Percentiles rank a stretch among this genome's conserved stretches.
phyloP scores from a whole-genome alignment of 2,888 invertebrate species.

The Paralinhomoeus sp. region DNA sequence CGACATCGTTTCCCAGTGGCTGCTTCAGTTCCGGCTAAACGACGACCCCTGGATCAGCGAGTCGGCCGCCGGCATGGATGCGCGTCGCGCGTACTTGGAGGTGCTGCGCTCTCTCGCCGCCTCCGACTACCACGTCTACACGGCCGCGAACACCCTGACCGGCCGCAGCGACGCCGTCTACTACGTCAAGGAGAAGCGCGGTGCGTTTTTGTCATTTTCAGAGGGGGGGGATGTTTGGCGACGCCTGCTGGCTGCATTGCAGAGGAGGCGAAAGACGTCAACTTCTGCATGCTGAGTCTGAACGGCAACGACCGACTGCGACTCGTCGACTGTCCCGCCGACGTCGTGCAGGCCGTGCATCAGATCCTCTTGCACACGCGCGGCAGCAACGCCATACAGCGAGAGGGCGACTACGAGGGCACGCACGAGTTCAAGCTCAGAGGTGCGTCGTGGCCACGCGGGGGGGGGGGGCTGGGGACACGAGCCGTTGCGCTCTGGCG shows the following conservation, averaged over 20 bases:
- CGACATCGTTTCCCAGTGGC: too few species aligned
- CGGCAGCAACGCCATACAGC: background rate
- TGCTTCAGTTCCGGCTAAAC: background rate
- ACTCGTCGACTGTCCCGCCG: background rate
- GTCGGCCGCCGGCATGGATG: background rate
- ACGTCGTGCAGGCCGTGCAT: background rate
- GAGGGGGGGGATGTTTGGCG: too few species aligned
- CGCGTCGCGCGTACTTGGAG: background rate
- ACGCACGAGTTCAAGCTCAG: conserved; percentile 1
- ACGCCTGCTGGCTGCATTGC: background rate
- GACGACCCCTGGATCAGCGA: conserved; percentile 1
- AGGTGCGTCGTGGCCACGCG: background rate
- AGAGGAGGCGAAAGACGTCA: background rate
- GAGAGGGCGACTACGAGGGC: background rate
- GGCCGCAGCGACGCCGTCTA: background rate
- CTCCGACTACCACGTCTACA: background rate
- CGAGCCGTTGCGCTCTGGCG: background rate
- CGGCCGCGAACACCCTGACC: background rate
- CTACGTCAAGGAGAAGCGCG: background rate
- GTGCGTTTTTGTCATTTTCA: too few species aligned
- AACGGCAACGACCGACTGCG: background rate
- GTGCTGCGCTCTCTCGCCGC: background rate
- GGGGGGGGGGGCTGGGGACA: background rate
- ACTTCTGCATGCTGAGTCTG: background rate
- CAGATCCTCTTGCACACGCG: background rate